phyloP scores from a whole-genome alignment of 1,140 invertebrate species.

The Spodoptera frugiperda region DNA sequence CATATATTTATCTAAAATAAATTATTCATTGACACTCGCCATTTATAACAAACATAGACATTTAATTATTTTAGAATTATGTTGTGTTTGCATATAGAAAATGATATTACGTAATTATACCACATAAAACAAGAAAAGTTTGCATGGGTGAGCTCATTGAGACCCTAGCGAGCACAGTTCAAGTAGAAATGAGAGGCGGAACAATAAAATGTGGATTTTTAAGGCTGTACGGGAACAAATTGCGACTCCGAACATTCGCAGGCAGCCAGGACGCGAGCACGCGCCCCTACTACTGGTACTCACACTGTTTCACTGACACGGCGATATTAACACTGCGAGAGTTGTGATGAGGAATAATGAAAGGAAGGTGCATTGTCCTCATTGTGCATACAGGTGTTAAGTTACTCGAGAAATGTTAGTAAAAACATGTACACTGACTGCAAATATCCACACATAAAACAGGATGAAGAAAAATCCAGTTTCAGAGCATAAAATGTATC shows the following conservation, averaged over 20 bases:
- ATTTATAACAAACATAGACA: neutral
- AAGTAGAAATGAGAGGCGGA: slow-evolving; percentile 73
- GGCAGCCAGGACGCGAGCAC: slow-evolving; percentile 69
- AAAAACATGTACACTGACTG: no score
- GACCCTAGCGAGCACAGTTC: slow-evolving; percentile 59
- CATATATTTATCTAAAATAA: slow-evolving; percentile 12
- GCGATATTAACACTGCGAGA: neutral
- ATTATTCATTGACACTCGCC: neutral
- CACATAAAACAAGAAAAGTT: slow-evolving; percentile 49
- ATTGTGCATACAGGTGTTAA: no score
- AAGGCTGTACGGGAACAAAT: slow-evolving; percentile 81
- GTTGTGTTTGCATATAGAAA: no score
- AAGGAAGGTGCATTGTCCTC: no score
- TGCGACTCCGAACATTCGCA: slow-evolving; percentile 69
- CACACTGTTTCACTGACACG: slow-evolving; percentile 21
- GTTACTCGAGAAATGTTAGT: no score
- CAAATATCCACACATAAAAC: no score
- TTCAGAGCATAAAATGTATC: no score
- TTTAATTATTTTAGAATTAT: neutral
- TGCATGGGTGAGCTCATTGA: slow-evolving; percentile 53
- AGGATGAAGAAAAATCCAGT: no score
- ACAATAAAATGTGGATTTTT: slow-evolving; percentile 83
- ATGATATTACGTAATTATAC: neutral
- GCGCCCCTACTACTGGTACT: slow-evolving; percentile 61
- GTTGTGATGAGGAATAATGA: neutral